Base-by-base conservation (phyloP, 2,113 vertebrate species). In the Pluvianellus socialis region DNA sequence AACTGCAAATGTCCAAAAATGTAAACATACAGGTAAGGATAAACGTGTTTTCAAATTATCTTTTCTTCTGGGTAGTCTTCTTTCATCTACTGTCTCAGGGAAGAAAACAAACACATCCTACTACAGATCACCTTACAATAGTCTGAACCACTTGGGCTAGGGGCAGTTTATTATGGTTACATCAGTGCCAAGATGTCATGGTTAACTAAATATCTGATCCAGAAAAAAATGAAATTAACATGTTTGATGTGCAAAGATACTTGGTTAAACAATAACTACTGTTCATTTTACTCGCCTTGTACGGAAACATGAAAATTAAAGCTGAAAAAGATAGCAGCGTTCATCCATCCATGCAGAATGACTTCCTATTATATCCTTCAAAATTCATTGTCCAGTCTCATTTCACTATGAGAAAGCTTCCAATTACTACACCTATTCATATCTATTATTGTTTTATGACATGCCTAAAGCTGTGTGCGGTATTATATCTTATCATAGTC, bases 381-480 rank as follows among this genome's bases (percentile, higher is more conserved):
- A 87, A 95, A 94, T 89, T 91, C 88, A 79, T 79, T 91, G 89
- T 95, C 94, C 89, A 62, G 58, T 79, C 89, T 91, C 70, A 91
- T 92, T 86, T 95, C 62, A 85, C 84, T 91, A 50, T 32, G 40
- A 92, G 61, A 91, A 70, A 87, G n/a, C 53, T 92, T 92, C 76
- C 89, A 94, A 89, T 94, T 91, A 92, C 84, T 82, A 68, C 49
- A 91, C 28, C 66, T 94, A 75, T 92, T 87, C 73, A 61, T 91
- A 87, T 38, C 73, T 91, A 84, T 86, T 88, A 91, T 53, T 94
- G 76, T 72, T 91, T 92, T 79, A 87, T 87, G 80, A 82, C 80
- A 85, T 55, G 52, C 86, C 86, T 65, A 82, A 96, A 95, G 79
- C 66, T 85, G 53, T 87, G 49, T 72, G 87, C 38, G 67, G 75